Evolutionary conservation across 2,113 vertebrate species (phyloP), one percentile per base, ranked within the genome.

Genomic region (Trichomycterus rosablanca): DNA sequence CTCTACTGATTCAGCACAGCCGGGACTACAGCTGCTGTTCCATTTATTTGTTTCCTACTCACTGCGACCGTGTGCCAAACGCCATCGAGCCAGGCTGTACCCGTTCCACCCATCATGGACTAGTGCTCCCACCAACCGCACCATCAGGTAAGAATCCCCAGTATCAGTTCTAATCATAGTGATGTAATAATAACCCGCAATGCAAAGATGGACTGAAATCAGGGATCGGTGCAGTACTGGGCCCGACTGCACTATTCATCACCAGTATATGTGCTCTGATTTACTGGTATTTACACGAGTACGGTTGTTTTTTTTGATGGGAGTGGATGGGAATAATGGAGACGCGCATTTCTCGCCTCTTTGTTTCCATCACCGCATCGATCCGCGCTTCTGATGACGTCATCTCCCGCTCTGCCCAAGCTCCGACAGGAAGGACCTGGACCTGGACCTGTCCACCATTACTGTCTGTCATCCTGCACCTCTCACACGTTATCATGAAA

Each of bases 101-200:
- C 24, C 45, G 53, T 67, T 64, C 51, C 24, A 60, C 63, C 51
- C 54, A 74, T 67, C 63, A 78, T 76, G 76, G 76, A 78, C 70
- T 78, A 76, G 70, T 67, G 54, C 15, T 63, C 20, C 54, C 32
- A 56, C 53, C 45, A 23, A 57, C 60, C 53, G 28, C 53, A 59
- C 51, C 63, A 51, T 48, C 62, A 78, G 71, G 76, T 78, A 78
- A 72, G 68, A 22, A n/a, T 46, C 3, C 15, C 22, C 3, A 15
- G 28, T 59, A 59, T 30, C 14, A 30, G 16, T 7, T 11, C 9
- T 18, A 16, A 56, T 28, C 1, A 51, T 18, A 16, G 20, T 3
- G 6, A 54, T 5, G 26, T 7, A 3, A 30, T 7, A 30, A 30
- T 30, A 7, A 3, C 26, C 3, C 7, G 26, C 3, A 7, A 30